Percentiles rank a stretch among this genome's conserved stretches.
Evolutionary conservation across 2,888 invertebrate species (phyloP).

Genomic region (Schizotus pectinicornis): DNA sequence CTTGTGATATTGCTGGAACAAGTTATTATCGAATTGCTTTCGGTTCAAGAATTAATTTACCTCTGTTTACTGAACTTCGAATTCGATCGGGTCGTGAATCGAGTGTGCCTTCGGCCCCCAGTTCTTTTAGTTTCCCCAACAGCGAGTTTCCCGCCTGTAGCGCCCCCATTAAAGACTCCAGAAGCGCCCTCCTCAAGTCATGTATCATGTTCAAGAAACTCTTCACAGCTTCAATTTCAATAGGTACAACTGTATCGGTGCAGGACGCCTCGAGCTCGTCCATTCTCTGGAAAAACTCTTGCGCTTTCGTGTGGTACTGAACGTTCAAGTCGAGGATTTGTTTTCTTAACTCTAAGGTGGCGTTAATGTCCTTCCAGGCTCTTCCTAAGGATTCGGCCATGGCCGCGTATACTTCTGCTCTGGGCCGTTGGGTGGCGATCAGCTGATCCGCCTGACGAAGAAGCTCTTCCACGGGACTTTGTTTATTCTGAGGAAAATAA

Average conservation of each 20-base stretch:
- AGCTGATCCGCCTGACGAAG: conserved; percentile 85
- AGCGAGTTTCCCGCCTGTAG: conserved; percentile 80
- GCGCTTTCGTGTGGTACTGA: conserved; percentile 75
- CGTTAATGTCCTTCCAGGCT: conserved; percentile 84
- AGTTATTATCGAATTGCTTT: not conserved
- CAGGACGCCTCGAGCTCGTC: conserved; percentile 73
- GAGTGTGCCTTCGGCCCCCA: conserved; percentile 75
- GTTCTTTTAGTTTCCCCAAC: conserved; percentile 74
- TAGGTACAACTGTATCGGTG: conserved; percentile 69
- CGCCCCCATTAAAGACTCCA: conserved; percentile 80
- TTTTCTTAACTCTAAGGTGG: conserved; percentile 77
- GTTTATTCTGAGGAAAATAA: conserved; percentile 71
- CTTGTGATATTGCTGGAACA: conserved; percentile 68
- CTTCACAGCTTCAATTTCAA: conserved; percentile 75
- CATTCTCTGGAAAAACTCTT: conserved; percentile 73
- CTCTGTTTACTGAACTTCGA: conserved; percentile 58
- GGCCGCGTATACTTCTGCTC: conserved; percentile 81
- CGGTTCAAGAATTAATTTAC: conserved; percentile 41
- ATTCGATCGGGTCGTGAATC: conserved; percentile 73
- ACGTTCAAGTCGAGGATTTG: conserved; percentile 79
- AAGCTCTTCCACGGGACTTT: conserved; percentile 87
- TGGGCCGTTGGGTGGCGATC: conserved; percentile 76
- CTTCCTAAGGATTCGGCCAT: conserved; percentile 82
- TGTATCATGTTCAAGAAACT: conserved; percentile 73
- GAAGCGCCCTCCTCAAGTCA: conserved; percentile 72